These are phyloP conservation scores for Steinernema hermaphroditum DNA, from an alignment of 2,888 invertebrate genomes.

Conservation along the genomic window DNA sequence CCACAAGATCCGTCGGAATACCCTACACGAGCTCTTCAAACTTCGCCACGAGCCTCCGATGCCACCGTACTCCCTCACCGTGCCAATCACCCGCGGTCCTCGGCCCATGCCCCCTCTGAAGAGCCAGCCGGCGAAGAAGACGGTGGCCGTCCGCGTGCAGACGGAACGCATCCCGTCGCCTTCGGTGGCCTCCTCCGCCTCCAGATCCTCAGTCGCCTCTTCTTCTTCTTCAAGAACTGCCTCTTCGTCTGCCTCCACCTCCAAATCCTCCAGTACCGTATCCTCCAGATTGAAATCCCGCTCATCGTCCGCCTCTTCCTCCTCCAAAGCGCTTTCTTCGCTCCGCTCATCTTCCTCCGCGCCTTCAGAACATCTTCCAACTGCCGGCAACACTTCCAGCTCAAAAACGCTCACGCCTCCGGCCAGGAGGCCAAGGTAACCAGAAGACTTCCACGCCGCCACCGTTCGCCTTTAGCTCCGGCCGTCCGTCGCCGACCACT, in stretches of 20 bases:
- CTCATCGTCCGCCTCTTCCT: background rate
- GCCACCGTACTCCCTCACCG: background rate
- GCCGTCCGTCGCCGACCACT: background rate
- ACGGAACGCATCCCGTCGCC: background rate
- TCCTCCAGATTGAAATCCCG: background rate
- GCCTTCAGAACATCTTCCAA: background rate
- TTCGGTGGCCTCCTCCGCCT: background rate
- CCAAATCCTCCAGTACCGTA: background rate
- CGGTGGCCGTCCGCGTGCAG: background rate
- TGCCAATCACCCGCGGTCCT: background rate
- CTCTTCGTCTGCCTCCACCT: background rate
- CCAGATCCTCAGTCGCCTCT: background rate
- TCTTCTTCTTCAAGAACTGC: background rate
- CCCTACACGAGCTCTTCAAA: background rate
- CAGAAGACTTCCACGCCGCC: background rate
- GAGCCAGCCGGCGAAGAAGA: background rate
- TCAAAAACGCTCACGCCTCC: background rate
- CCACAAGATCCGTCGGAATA: conserved; percentile 10
- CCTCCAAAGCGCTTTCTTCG: background rate
- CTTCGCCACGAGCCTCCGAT: background rate
- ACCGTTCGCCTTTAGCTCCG: background rate
- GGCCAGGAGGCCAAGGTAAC: background rate
- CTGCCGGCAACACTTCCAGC: background rate
- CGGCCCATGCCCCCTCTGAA: background rate
- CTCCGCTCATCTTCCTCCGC: background rate